Evolutionary conservation across 2,888 invertebrate species (phyloP), one percentile per base, ranked within the genome.

Genomic region (Trachelus iudaicus): DNA sequence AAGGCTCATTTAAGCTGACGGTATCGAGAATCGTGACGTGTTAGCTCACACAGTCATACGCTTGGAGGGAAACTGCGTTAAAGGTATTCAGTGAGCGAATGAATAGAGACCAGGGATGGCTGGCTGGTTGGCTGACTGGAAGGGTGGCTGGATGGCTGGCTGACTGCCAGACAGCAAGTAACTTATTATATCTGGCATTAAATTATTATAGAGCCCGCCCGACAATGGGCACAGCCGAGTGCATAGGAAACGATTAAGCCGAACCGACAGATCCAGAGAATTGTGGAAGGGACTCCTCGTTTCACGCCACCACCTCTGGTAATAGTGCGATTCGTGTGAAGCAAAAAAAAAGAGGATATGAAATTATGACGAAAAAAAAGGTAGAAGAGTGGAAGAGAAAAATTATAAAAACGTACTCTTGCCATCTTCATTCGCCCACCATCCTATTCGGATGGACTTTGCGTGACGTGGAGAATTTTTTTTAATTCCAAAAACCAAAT

Each of bases 121-220:
- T 56, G 40, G 40, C 40, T 56, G 40, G 40, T 56, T 56, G 40
- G 40, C 2, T 56, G 40, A 56, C 40, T 56, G 40, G 40, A 56
- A 56, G 40, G 40, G 40, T 56, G 40, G 40, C 40, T 56, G 40
- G 40, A 56, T 56, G 40, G 85, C 86, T 90, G 91, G 91, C 91
- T 88, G 80, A 73, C 84, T 82, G 90, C 91, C 91, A 91, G 91
- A 89, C 90, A 90, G 89, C 90, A 87, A 91, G 90, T 91, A 90
- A 91, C 91, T 91, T 91, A 91, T 91, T 91, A 91, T 91, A 91
- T 91, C 90, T 90, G 90, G 90, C 90, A 90, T 91, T 91, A 91
- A 91, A 91, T 91, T 91, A 91, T 91, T 90, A 90, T 90, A 88
- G 89, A 90, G 87, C 88, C 82, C 81, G 84, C 83, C 82, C 87